phyloP scores from a whole-genome alignment of 2,113 vertebrate species.

The Gallinago media region DNA sequence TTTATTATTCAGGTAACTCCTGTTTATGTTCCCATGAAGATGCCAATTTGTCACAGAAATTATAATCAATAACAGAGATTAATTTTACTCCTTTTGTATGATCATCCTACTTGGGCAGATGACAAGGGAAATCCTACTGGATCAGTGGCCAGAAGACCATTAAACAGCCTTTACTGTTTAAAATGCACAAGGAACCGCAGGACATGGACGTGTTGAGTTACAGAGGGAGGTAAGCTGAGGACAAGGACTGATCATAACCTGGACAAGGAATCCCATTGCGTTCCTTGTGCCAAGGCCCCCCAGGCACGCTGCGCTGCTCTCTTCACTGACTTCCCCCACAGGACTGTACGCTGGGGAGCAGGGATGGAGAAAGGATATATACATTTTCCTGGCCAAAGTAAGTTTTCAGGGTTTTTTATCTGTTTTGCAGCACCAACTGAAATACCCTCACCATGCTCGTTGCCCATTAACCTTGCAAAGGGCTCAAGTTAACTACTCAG shows the following conservation, averaged over 20 bases:
- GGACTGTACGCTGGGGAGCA: not conserved
- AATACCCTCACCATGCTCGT: not conserved
- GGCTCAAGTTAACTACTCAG: not conserved
- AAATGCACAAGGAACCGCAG: not conserved
- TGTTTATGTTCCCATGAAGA: not conserved
- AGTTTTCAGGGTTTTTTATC: not conserved
- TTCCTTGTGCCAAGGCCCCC: not conserved
- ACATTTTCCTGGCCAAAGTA: not conserved
- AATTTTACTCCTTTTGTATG: not conserved
- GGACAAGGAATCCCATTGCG: not conserved
- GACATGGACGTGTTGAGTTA: not conserved
- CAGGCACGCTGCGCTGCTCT: fast-evolving
- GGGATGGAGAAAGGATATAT: not conserved
- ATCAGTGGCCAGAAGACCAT: not conserved
- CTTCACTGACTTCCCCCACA: not conserved
- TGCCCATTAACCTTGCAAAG: not conserved
- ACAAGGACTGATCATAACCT: not conserved
- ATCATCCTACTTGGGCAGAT: not conserved
- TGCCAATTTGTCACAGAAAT: not conserved
- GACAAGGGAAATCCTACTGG: not conserved
- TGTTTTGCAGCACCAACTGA: not conserved
- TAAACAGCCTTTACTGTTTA: not conserved
- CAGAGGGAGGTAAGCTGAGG: not conserved
- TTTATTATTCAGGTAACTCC: not conserved
- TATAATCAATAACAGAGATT: not conserved